Base-by-base conservation (phyloP, 2,113 vertebrate genomes). In the Hyaena hyaena region DNA sequence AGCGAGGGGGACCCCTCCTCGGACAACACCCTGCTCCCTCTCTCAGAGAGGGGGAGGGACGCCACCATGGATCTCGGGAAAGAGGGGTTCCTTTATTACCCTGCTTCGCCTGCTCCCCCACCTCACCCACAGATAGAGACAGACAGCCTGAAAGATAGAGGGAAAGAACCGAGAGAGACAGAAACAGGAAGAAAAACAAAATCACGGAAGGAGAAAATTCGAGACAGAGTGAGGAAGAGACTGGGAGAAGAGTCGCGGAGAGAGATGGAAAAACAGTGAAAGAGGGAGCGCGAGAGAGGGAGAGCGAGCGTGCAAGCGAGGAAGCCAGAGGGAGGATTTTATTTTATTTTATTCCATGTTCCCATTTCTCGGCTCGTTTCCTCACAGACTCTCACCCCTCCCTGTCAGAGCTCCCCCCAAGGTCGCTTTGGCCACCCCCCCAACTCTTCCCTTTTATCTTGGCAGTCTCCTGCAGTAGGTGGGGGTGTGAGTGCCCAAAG, bases 291-390 rank as follows among this genome's bases (percentile, higher is more conserved):
- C 1, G 74, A 84, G 90, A 17, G 83, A 43, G 88, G 7, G 90
- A 86, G 85, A 39, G 86, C 4, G 24, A 16, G 73, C 43, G 5
- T 28, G 80, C 7, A 43, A 95, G 93, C 97, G 58, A 74, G 90
- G 90, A 77, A 97, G 97, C 98, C 97, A 93, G 97, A 98, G 97
- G 97, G 97, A 97, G 95, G 96, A 94, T 96, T 97, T 96, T 1
- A 95, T 97, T 97, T 97, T 88, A 97, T 98, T 96, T 92, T 95
- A 94, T 97, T 97, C 88, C 97, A 65, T 97, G 97, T 97, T 97
- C 97, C 97, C 98, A 97, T 98, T 98, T 97, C 97, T 95, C 95
- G 97, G 97, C 96, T 98, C 98, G 96, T 97, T 98, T 98, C 93
- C 96, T 89, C 76, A 0, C 82, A 97, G 92, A 86, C 88, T 90